Percentiles rank a stretch among this genome's conserved stretches.
Conservation (phyloP, 2,113 vertebrate species). For the Laticauda colubrina region DNA sequence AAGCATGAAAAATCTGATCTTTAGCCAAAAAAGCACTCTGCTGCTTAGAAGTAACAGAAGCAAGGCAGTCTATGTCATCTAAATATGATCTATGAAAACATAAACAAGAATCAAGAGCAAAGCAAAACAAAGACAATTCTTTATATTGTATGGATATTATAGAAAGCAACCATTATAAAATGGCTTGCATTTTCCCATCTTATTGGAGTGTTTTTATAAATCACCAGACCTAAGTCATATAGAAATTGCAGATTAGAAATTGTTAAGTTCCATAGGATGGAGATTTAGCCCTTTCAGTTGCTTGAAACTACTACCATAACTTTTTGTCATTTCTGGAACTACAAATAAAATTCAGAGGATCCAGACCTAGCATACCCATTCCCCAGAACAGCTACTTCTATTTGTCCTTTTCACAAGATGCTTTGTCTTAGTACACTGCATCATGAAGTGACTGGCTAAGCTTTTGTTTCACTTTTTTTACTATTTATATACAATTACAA, state of each 20-base stretch:
- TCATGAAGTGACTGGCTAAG: not conserved
- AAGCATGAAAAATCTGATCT: not conserved
- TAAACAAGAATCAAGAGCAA: not conserved
- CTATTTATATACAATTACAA: not conserved
- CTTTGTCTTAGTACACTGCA: not conserved
- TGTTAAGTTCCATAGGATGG: not conserved
- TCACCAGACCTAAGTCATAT: not conserved
- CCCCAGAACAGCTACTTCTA: not conserved
- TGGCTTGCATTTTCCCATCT: not conserved
- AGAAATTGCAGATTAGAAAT: not conserved
- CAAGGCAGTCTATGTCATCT: not conserved
- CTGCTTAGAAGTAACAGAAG: not conserved
- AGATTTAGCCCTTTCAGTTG: no score
- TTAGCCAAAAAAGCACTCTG: not conserved
- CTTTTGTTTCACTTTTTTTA: not conserved
- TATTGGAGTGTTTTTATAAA: not conserved
- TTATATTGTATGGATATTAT: not conserved
- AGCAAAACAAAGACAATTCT: not conserved
- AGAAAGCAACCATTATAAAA: not conserved
- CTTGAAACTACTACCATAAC: not conserved
- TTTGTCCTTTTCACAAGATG: not conserved
- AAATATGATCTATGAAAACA: not conserved
- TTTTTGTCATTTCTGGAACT: not conserved
- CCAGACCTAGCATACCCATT: not conserved
- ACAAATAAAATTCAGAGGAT: not conserved